These are phyloP conservation scores for Zhuqinia jingwanae DNA, from an alignment of 2,888 invertebrate species.

Conservation along the genomic window DNA sequence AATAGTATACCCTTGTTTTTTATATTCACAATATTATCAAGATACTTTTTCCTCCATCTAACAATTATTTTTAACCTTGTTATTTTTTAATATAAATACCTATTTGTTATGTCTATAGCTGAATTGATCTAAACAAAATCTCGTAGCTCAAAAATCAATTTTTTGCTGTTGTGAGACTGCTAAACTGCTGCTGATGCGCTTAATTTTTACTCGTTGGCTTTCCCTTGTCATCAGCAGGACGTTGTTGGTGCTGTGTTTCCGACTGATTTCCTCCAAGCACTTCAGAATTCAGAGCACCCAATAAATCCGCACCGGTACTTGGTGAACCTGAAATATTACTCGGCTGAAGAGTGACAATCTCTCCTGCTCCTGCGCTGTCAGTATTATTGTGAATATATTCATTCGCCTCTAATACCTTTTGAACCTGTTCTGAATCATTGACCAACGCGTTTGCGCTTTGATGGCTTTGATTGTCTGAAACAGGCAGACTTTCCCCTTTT, in stretches of 20 bases:
- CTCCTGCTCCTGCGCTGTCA: background rate
- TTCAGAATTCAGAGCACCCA: background rate
- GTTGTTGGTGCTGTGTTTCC: background rate
- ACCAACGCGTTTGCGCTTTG: too few relatives aligned
- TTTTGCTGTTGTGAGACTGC: background rate
- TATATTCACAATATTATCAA: too few relatives aligned
- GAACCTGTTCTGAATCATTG: slow-evolving; percentile 6
- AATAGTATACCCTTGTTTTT: too few relatives aligned
- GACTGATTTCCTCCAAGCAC: background rate
- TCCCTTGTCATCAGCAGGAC: background rate
- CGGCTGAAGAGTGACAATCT: background rate
- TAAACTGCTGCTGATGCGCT: background rate
- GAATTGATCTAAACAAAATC: too few relatives aligned
- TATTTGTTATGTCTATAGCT: too few relatives aligned
- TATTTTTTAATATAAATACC: too few relatives aligned
- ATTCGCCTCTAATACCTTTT: slow-evolving; percentile 23
- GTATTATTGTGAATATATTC: slow-evolving; percentile 29
- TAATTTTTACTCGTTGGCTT: background rate
- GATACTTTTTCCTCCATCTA: too few relatives aligned
- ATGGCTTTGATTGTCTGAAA: too few relatives aligned
- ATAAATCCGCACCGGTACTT: background rate
- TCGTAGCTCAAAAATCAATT: too few relatives aligned
- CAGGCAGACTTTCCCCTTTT: too few relatives aligned
- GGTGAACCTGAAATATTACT: too few relatives aligned
- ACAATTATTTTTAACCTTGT: too few relatives aligned